Conservation (phyloP, 2,888 invertebrate genomes). For the Sepioteuthis lessoniana region DNA sequence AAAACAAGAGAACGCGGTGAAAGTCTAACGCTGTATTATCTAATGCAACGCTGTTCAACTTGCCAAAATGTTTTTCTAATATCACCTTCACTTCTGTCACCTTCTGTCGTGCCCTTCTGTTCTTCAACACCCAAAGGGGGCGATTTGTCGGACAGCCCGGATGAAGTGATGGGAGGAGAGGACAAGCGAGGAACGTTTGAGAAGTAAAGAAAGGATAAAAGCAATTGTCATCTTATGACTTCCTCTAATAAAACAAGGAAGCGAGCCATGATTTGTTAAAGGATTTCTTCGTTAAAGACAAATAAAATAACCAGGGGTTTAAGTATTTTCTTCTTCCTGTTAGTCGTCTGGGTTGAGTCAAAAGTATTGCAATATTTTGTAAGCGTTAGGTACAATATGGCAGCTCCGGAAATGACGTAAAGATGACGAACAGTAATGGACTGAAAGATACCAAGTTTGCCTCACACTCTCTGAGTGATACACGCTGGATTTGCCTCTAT, state of each 20-base stretch:
- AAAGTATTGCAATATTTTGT: too few relatives aligned
- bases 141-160: not conserved
- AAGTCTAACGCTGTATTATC: not conserved
- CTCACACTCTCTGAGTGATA: too few relatives aligned
- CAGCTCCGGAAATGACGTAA: too few relatives aligned
- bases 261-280: not conserved
- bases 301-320: not conserved
- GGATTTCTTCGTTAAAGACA: not conserved
- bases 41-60: not conserved
- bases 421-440: too few relatives aligned
- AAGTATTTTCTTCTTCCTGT: too few relatives aligned
- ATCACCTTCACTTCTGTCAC: slow-evolving; percentile 33
- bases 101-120: slow-evolving; percentile 11
- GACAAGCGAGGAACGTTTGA: not conserved
- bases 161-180: not conserved
- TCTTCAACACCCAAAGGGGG: not conserved
- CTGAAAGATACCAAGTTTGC: too few relatives aligned
- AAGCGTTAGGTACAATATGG: too few relatives aligned
- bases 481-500: too few relatives aligned
- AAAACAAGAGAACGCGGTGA: not conserved
- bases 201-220: not conserved
- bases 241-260: not conserved
- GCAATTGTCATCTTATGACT: not conserved
- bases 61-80: not conserved
- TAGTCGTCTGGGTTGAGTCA: too few relatives aligned